Percentiles rank a stretch among this genome's conserved stretches.
Evolutionary conservation across 2,888 invertebrate genomes (phyloP).

Genomic region (Oegoconia quadripuncta): DNA sequence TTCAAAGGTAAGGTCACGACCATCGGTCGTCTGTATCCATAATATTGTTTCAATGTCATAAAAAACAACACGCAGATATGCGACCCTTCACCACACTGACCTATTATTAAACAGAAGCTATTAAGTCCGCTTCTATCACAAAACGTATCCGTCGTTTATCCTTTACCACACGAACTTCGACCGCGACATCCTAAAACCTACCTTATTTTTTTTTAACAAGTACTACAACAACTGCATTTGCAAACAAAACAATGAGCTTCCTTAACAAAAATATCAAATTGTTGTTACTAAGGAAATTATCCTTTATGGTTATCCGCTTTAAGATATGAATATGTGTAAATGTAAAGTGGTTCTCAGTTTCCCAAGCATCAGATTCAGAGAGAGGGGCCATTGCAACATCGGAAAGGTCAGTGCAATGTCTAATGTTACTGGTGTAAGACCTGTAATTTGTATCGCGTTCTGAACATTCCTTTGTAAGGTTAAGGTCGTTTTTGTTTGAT

Average conservation of each 20-base stretch:
- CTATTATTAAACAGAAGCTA: conserved; percentile 40
- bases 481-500: conserved; percentile 7
- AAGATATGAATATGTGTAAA: conserved; percentile 14
- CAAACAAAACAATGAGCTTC: neutral
- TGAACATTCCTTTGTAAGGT: conserved; percentile 14
- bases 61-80: too few species aligned
- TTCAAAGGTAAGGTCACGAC: too few species aligned
- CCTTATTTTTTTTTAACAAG: neutral
- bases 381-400: conserved; percentile 49
- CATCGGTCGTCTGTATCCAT: too few species aligned
- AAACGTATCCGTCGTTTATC: conserved; percentile 10
- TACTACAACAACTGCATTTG: neutral
- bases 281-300: conserved; percentile 8
- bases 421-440: conserved; percentile 9
- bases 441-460: conserved; percentile 15
- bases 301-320: conserved; percentile 6
- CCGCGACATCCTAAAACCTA: neutral
- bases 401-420: conserved; percentile 41
- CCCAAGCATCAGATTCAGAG: conserved; percentile 30
- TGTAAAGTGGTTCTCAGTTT: conserved; percentile 14
- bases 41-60: too few species aligned
- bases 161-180: neutral
- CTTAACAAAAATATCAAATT: neutral
- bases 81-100: conserved; percentile 32
- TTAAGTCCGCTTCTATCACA: conserved; percentile 23